Base-by-base conservation (phyloP, 1,140 invertebrate genomes). In the Zaprionus nigranus region DNA sequence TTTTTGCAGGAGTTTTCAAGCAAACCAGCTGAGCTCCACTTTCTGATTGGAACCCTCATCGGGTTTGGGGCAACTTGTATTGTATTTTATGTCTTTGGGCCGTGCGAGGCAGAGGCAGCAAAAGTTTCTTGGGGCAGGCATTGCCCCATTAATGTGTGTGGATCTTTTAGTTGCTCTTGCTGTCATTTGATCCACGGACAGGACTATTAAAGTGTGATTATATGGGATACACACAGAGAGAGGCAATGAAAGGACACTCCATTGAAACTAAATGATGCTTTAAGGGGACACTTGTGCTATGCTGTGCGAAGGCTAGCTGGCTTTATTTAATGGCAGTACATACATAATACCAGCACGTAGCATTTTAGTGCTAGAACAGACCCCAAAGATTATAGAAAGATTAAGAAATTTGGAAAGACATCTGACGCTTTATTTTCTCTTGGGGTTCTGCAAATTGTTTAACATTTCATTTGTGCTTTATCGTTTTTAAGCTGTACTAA, bases 31-130 rank as follows among this genome's bases (percentile, higher is more conserved):
- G 82, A 82, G 82, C 61, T 70, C 43, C 36, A 60, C 46, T 34
- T 4, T 38, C 24, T 69, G 6, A 1, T n/a, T 51, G 51, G 36
- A 13, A n/a, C 11, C 3, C 38, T 7, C n/a, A 12, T 7, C 12
- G n/a, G n/a, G n/a, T 85, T 82, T 82, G 75, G 76, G 15, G 12
- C 15, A 54, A 34, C 70, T 82, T 28, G 28, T 30, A 30, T 82
- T 81, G 78, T 85, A 71, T 82, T 86, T 85, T 76, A 85, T 85
- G 82, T 82, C 71, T 82, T 85, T 86, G 71, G 82, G 82, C 66
- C 78, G 81, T 80, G 51, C 68, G 68, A 51, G 26, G 0, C 61
- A 60, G 64, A 60, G 64, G 75, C 38, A 60, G 51, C 63, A 78
- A 85, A 46, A 81, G 58, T 85, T 86, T 86, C 69, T 58, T 72